Percentiles rank a stretch among this genome's conserved stretches.
Conservation (phyloP, 1,140 invertebrate species). For the Diuraphis noxia region DNA sequence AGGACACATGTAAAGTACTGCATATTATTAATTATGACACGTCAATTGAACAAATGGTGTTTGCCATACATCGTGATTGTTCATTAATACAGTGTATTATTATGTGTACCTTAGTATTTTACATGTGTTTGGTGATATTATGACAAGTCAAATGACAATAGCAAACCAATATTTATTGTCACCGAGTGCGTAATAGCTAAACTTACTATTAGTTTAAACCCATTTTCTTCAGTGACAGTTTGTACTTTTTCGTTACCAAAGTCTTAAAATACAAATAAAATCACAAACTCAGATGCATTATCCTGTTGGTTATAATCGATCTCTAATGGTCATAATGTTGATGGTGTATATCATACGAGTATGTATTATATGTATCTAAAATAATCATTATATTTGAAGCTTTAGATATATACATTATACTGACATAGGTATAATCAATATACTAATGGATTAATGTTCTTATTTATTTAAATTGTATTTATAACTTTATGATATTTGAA, state of each 20-base stretch:
- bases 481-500: background rate
- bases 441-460: background rate
- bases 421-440: background rate
- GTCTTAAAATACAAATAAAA: background rate
- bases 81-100: background rate
- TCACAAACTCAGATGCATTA: background rate
- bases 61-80: constrained; percentile 27
- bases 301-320: background rate
- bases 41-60: constrained; percentile 26
- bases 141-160: background rate
- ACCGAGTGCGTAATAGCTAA: background rate
- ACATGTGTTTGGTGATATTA: constrained; percentile 13
- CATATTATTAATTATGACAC: background rate
- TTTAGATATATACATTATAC: background rate
- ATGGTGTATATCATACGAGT: background rate
- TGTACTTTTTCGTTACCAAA: background rate
- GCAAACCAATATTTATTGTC: background rate
- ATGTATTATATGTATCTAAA: background rate
- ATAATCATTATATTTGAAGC: background rate
- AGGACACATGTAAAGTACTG: background rate
- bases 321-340: background rate
- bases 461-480: background rate
- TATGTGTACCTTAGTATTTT: background rate
- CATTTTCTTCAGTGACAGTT: background rate
- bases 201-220: background rate